Conservation (phyloP, 2,888 invertebrate species). For the Cephus rjabovi region DNA sequence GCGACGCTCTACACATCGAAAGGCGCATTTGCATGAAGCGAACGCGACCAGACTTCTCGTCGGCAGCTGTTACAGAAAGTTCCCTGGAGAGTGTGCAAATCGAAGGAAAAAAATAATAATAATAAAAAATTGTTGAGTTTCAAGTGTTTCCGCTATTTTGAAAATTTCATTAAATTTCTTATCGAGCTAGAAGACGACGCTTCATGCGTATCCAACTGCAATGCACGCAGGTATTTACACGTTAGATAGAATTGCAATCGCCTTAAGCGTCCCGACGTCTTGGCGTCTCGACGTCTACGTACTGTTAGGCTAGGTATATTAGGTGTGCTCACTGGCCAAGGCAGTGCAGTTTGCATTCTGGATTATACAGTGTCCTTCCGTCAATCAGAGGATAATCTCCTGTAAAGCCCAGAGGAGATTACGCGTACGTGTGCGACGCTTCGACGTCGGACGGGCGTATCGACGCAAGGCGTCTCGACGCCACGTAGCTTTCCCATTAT, state of each 20-base stretch:
- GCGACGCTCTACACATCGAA: not conserved
- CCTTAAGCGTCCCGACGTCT: slow-evolving; percentile 2
- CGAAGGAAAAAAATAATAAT: no score
- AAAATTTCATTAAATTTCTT: no score
- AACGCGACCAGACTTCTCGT: not conserved
- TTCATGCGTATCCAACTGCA: no score
- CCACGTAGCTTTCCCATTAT: no score
- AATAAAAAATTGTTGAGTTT: not conserved
- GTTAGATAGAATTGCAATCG: no score
- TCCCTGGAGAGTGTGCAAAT: no score
- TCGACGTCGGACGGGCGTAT: no score
- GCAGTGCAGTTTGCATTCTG: slow-evolving; percentile 1
- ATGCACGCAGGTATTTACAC: no score
- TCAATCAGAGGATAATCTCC: slow-evolving; percentile 15
- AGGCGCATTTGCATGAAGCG: slow-evolving; percentile 3
- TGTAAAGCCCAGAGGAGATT: slow-evolving; percentile 8
- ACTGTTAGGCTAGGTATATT: not conserved
- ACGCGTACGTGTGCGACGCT: slow-evolving; percentile 1
- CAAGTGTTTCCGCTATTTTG: no score
- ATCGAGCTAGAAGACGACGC: no score
- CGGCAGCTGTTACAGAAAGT: not conserved
- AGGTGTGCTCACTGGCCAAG: slow-evolving; percentile 10
- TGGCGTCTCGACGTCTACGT: slow-evolving; percentile 5
- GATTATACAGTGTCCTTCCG: slow-evolving; percentile 13
- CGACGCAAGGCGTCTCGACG: no score